These are phyloP conservation scores for Beris chalybata DNA, from an alignment of 2,888 invertebrate species.

Conservation along the genomic window DNA sequence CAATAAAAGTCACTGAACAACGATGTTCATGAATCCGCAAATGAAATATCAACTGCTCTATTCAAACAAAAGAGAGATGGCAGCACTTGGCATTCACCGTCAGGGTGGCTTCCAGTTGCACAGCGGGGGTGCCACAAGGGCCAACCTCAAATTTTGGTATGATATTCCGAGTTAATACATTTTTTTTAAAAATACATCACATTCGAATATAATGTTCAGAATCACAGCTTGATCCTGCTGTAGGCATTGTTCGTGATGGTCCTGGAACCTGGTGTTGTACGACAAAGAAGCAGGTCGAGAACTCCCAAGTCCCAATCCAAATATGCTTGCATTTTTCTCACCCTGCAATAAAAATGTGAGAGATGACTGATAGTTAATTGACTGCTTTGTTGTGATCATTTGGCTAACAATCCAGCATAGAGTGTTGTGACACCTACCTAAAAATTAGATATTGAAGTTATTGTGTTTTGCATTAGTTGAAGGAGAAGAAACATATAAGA, in stretches of 20 bases:
- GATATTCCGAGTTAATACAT: conserved; percentile 13
- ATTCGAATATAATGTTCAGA: conserved; percentile 19
- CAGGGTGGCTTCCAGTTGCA: conserved; percentile 23
- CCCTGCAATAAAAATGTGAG: conserved; percentile 17
- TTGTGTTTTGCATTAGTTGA: no score
- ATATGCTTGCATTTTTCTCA: conserved; percentile 28
- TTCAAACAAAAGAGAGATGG: no score
- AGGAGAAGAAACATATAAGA: no score
- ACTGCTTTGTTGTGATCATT: conserved; percentile 28
- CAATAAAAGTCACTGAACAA: conserved; percentile 25
- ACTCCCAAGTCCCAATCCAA: conserved; percentile 16
- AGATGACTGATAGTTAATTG: conserved; percentile 23
- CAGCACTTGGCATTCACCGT: conserved; percentile 9
- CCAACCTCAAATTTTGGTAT: conserved; percentile 22
- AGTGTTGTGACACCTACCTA: no score
- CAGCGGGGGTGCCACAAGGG: conserved; percentile 30
- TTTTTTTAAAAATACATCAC: conserved; percentile 9
- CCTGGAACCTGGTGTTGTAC: conserved; percentile 7
- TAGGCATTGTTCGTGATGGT: conserved; percentile 23
- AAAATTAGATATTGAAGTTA: no score
- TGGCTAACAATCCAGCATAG: neutral
- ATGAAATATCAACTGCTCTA: conserved; percentile 4
- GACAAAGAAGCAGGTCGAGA: conserved; percentile 15
- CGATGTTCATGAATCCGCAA: conserved; percentile 23
- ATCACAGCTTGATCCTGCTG: conserved; percentile 26